These are phyloP conservation scores for Ptiloglossa arizonensis DNA, from an alignment of 1,140 invertebrate genomes.

Conservation along the genomic window DNA sequence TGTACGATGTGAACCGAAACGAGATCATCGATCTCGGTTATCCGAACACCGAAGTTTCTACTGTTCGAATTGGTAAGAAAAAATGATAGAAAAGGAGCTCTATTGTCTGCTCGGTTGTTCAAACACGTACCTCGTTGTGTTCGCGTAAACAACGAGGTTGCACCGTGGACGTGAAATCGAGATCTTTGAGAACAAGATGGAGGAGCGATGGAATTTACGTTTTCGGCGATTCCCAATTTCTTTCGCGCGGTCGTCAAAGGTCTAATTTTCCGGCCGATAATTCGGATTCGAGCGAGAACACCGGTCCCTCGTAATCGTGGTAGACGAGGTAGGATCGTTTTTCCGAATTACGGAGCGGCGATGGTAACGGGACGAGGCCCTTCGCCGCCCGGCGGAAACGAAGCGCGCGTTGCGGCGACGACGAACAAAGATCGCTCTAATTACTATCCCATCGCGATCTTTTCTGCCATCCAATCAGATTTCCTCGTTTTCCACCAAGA, in stretches of 20 bases:
- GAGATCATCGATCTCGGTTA: too few species aligned
- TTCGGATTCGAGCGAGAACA: conserved; percentile 7
- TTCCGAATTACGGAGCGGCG: conserved; percentile 2
- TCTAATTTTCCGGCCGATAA: conserved; percentile 48
- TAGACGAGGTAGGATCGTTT: conserved; percentile 12
- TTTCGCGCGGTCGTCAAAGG: conserved; percentile 40
- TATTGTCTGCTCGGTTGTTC: too few species aligned
- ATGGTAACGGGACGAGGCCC: too few species aligned
- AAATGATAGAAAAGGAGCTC: too few species aligned
- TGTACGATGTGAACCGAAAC: too few species aligned
- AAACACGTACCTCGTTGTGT: too few species aligned
- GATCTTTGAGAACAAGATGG: too few species aligned
- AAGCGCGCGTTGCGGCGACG: conserved; percentile 45
- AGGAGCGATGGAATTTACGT: conserved; percentile 9
- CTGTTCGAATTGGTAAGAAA: too few species aligned
- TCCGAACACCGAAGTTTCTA: too few species aligned
- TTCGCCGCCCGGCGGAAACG: conserved; percentile 52
- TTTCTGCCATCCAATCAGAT: conserved; percentile 78
- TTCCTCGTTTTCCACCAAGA: conserved; percentile 74
- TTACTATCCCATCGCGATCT: conserved; percentile 78
- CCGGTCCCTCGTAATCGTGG: conserved; percentile 16
- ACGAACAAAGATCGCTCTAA: conserved; percentile 76
- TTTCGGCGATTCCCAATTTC: conserved; percentile 2
- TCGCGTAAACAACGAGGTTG: too few species aligned
- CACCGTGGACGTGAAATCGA: too few species aligned